These are phyloP conservation scores for Antheraea pernyi DNA, from an alignment of 1,140 invertebrate species.

Conservation along the genomic window DNA sequence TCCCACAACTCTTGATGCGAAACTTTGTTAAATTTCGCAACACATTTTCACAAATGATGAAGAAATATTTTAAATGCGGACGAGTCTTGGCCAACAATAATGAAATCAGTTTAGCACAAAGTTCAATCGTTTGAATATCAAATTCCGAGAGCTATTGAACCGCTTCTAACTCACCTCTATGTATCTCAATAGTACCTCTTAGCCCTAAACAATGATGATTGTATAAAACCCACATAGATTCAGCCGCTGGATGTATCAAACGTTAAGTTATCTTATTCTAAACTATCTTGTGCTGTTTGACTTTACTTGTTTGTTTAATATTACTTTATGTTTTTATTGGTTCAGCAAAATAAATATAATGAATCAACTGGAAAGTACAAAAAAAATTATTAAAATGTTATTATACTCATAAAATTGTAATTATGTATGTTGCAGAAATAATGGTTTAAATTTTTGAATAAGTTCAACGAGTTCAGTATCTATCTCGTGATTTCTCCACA, in stretches of 20 bases:
- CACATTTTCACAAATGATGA: neutral
- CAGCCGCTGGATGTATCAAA: neutral
- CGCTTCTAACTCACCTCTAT: neutral
- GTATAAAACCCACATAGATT: constrained; percentile 15
- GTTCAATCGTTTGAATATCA: constrained; percentile 22
- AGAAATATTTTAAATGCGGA: neutral
- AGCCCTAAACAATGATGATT: constrained; percentile 20
- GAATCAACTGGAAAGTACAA: too few species aligned
- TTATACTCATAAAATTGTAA: too few species aligned
- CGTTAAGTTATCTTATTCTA: constrained; percentile 1
- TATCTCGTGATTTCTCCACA: too few species aligned
- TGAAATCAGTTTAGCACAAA: constrained; percentile 11
- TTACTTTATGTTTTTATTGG: too few species aligned
- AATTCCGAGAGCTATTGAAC: constrained; percentile 23
- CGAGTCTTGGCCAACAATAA: neutral
- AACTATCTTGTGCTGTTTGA: neutral
- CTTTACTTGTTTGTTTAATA: neutral
- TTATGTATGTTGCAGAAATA: too few species aligned
- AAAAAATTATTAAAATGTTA: too few species aligned
- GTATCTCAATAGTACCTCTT: neutral
- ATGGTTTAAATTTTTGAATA: too few species aligned
- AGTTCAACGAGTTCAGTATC: too few species aligned
- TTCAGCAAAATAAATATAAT: too few species aligned
- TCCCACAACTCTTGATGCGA: too few species aligned
- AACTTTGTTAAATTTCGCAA: neutral